These are phyloP conservation scores for Icerya purchasi DNA, from an alignment of 2,888 invertebrate genomes.

Conservation along the genomic window DNA sequence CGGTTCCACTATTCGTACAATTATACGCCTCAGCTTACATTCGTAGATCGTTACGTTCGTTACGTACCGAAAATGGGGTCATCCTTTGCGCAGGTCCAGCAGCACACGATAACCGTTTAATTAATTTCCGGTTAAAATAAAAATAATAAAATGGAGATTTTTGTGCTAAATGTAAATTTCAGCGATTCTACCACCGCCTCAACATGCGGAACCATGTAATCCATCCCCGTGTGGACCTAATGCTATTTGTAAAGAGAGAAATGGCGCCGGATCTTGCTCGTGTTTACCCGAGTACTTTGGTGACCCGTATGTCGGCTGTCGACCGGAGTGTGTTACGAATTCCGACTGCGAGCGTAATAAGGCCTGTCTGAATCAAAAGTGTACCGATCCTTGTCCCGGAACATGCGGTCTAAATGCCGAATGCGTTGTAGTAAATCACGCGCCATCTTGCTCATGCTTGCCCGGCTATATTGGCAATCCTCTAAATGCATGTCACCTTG, in stretches of 20 bases:
- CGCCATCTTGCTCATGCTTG: slow-evolving; percentile 53
- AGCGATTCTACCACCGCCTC: neutral
- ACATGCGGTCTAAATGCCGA: slow-evolving; percentile 65
- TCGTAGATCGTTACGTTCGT: too few species aligned
- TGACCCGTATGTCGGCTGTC: slow-evolving; percentile 64
- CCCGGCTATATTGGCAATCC: slow-evolving; percentile 60
- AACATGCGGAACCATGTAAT: slow-evolving; percentile 38
- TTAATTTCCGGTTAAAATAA: too few species aligned
- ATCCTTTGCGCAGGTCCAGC: too few species aligned
- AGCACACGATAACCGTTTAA: too few species aligned
- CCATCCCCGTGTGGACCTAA: slow-evolving; percentile 72
- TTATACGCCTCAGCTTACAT: too few species aligned
- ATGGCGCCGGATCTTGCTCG: slow-evolving; percentile 58
- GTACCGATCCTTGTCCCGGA: slow-evolving; percentile 59
- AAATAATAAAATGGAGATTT: too few species aligned
- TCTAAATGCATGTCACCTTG: slow-evolving; percentile 44
- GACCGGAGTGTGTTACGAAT: slow-evolving; percentile 74
- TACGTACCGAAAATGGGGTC: too few species aligned
- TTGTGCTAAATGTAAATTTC: neutral
- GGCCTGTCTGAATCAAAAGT: slow-evolving; percentile 64
- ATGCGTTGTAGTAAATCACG: slow-evolving; percentile 61
- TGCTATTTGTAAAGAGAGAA: slow-evolving; percentile 59
- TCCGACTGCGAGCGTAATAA: slow-evolving; percentile 54
- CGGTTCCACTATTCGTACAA: too few species aligned
- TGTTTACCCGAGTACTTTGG: slow-evolving; percentile 65